Conservation (phyloP, 1,140 invertebrate genomes). For the Dolichoris vasculosae region DNA sequence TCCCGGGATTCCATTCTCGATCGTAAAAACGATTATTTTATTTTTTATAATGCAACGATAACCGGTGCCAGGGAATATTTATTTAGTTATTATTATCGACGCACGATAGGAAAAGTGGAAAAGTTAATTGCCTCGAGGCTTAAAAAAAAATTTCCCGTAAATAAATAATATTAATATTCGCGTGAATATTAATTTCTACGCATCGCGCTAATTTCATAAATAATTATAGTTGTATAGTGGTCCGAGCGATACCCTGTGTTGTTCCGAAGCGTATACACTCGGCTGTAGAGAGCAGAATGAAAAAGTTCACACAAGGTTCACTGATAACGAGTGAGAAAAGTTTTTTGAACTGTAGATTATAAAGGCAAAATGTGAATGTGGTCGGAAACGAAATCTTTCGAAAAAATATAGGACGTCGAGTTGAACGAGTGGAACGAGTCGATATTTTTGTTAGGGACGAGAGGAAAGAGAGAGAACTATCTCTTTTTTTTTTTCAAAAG, state of each 20-base stretch:
- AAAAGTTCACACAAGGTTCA: slow-evolving; percentile 29
- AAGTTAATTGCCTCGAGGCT: no score
- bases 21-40: no score
- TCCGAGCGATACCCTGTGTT: not conserved
- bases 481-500: no score
- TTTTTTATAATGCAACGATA: no score
- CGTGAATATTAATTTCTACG: not conserved
- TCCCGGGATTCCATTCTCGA: no score
- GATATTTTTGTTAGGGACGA: not conserved
- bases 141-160: no score
- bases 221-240: slow-evolving; percentile 5
- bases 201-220: not conserved
- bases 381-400: not conserved
- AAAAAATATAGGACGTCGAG: not conserved
- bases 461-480: not conserved
- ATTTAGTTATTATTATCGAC: no score
- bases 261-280: not conserved
- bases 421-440: not conserved
- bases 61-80: no score
- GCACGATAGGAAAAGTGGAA: no score
- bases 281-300: not conserved
- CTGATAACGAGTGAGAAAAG: slow-evolving; percentile 3
- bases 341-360: slow-evolving; percentile 18
- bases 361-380: not conserved
- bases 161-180: no score